Conservation (phyloP, 2,113 vertebrate species). For the Todiramphus saurophagus region DNA sequence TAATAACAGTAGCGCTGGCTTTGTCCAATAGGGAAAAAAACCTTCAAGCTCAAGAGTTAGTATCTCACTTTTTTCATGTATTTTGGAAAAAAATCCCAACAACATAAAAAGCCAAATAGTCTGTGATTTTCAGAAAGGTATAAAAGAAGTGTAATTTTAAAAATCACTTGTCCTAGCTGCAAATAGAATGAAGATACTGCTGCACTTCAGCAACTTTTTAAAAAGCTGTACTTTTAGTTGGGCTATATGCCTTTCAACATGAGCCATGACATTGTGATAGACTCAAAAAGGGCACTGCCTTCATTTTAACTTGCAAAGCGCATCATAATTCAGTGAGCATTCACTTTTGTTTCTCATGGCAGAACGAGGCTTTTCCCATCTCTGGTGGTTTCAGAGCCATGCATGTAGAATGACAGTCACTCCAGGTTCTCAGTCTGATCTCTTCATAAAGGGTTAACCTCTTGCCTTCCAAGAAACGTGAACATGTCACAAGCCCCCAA, state of each 20-base stretch:
- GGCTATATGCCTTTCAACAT: neutral
- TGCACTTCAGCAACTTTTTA: neutral
- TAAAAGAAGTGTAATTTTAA: neutral
- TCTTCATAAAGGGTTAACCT: conserved; percentile 1
- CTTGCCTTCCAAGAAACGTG: conserved; percentile 13
- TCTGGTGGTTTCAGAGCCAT: neutral
- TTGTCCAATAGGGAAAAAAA: neutral
- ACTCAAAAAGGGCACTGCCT: neutral
- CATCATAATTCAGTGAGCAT: neutral
- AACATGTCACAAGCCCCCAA: neutral
- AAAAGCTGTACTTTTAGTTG: neutral
- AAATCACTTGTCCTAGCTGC: neutral
- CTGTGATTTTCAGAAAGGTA: neutral
- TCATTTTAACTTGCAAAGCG: neutral
- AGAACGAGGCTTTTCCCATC: neutral
- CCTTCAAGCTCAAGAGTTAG: neutral
- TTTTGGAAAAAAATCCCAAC: neutral
- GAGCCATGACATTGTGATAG: neutral
- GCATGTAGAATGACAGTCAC: accelerated
- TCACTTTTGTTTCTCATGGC: neutral
- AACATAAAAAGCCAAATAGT: neutral
- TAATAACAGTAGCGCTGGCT: neutral
- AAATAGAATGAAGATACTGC: neutral
- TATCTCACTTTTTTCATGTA: neutral
- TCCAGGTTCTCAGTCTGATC: neutral